Base-by-base conservation (phyloP, 2,797 vertebrate species). In the Coregonus ussuriensis region DNA sequence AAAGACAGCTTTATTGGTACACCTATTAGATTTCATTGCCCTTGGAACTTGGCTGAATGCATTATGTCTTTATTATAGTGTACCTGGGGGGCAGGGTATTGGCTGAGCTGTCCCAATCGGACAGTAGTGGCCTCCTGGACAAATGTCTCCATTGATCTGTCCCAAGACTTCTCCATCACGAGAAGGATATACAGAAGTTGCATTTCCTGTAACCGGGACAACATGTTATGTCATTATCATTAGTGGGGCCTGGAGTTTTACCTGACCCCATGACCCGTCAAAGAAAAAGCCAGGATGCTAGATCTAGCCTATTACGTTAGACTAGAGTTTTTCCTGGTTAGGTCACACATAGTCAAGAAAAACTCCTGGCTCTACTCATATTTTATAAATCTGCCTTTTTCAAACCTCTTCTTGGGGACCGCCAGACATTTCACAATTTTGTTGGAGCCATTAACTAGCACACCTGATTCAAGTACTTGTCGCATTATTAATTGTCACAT, bases 91-190 rank as follows among this genome's bases (percentile, higher is more conserved):
- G 65, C 97, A 98, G 0, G 89, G 93, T 0, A 15, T 75, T 0
- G 96, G 92, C 4, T 86, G 89, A 0, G 83, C 16, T 78, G 92
- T 95, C 74, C 94, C 96, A 65, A 69, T 77, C 35, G 94, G 92
- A 88, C 96, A 97, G 83, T 94, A 94, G 82, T 97, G 93, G 4
- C 93, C 90, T 0, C 21, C n/a, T 0, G 92, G 95, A 83, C 97
- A 99, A 0, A 93, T 77, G 74, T 90, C 94, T 74, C 95, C 96
- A 0, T 90, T 88, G 66, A 91, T 25, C 5, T 87, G 91, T 67
- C 89, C 89, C 0, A 1, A 66, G 51, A 15, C 35, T 7, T 13
- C 16, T 1, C 41, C 74, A 15, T 35, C 81, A 37, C 82, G 74
- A 82, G 68, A 68, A 78, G 79, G 77, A 73, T 71, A 78, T 65